Base-by-base conservation (phyloP, 1,140 invertebrate species). In the Leptestheria dahalacensis region DNA sequence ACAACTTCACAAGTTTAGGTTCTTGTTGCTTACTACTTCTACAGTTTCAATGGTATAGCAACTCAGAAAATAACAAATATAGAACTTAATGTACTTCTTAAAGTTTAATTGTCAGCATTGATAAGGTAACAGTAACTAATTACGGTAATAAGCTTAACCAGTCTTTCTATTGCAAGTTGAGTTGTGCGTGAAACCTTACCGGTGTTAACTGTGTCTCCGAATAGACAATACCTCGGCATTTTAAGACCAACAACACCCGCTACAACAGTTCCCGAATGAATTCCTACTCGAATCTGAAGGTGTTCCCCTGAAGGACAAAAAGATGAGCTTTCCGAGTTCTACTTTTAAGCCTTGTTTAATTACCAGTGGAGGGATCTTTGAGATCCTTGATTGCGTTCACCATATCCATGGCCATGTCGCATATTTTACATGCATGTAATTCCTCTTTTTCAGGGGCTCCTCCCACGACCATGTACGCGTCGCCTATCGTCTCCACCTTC, bases 321-420 rank as follows among this genome's bases (percentile, higher is more conserved):
- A 41, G 6, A 15, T 15, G 6, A 41, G 6, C 15, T 9, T 41
- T 41, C 33, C 15, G 15, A 15, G 33, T 6, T 9, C 33, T n/a
- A n/a, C n/a, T n/a, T n/a, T n/a, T n/a, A n/a, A n/a, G n/a, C 33
- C 6, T 41, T 41, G 33, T 15, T 41, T 41, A 9, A 41, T 41
- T 74, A 80, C 86, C 86, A 66, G 88, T 91, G 3, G 89, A 92
- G 23, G 91, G 89, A 73, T 95, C 91, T 65, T 86, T 88, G 0
- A 97, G 76, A 65, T 89, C 85, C 3, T 81, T 85, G 64, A 95
- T 96, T 1, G 90, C 88, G 62, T 93, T 85, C 0, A 96, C 80
- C 92, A 97, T 95, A 68, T 97, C 93, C 20, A 97, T 72, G 0
- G 93, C 91, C 88, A 98, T 92, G 70, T 94, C 86, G 67, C 92